These are phyloP conservation scores for Mastomys natalensis DNA, from an alignment of 2,113 vertebrate genomes.

Conservation along the genomic window DNA sequence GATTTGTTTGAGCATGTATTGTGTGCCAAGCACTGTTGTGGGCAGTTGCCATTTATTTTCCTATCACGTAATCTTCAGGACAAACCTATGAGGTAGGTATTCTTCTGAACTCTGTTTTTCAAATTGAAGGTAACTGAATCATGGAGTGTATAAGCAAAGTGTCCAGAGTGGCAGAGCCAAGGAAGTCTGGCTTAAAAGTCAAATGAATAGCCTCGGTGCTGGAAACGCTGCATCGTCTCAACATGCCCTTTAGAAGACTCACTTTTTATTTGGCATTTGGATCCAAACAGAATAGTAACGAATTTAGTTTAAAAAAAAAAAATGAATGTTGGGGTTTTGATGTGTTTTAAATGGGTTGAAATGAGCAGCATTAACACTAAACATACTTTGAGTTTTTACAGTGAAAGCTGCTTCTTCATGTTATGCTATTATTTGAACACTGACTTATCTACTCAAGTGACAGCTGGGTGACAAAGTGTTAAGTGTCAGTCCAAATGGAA, in stretches of 20 bases:
- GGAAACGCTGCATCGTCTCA: neutral
- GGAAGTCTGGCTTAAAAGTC: neutral
- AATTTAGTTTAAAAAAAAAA: conserved; percentile 58
- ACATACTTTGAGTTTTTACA: conserved; percentile 57
- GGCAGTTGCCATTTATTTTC: conserved; percentile 51
- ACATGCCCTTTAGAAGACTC: neutral
- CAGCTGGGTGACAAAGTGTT: conserved; percentile 66
- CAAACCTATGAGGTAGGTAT: conserved; percentile 64
- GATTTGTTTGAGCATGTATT: conserved; percentile 40
- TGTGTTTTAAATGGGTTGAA: neutral
- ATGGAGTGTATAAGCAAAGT: neutral
- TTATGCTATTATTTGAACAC: conserved; percentile 2
- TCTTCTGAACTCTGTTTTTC: conserved; percentile 44
- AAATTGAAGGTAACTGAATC: conserved; percentile 53
- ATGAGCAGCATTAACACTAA: conserved; percentile 22
- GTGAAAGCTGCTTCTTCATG: conserved; percentile 62
- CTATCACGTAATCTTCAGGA: conserved; percentile 36
- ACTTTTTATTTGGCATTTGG: conserved; percentile 19
- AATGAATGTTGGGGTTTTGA: neutral
- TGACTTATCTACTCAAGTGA: conserved; percentile 66
- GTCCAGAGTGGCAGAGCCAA: conserved; percentile 2
- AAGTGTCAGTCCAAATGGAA: conserved; percentile 55
- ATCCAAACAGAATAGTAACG: conserved; percentile 34
- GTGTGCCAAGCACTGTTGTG: conserved; percentile 52
- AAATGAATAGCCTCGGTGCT: neutral